A percentile compares a stretch with the other conserved stretches of the same genome.
Conservation (phyloP, 2,113 vertebrate genomes). For the Gnathonemus longibarbis region DNA sequence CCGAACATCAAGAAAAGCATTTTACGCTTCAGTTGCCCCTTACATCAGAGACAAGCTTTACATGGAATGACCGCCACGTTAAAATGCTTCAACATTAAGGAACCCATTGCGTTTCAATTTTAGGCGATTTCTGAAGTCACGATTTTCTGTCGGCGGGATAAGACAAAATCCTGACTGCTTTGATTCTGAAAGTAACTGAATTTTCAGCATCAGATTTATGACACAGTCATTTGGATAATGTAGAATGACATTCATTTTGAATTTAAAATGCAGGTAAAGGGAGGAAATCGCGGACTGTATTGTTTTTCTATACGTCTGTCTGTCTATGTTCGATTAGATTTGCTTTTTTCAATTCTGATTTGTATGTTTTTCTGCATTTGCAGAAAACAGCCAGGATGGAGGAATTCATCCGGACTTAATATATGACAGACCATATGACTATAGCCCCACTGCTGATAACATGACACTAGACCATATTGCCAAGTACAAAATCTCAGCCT, state of each 20-base stretch:
- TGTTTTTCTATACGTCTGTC: conserved; percentile 64
- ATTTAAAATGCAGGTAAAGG: conserved; percentile 17
- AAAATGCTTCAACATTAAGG: not conserved
- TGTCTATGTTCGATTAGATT: conserved; percentile 63
- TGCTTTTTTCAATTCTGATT: conserved; percentile 65
- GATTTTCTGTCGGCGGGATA: conserved; percentile 25
- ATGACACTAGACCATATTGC: conserved; percentile 74
- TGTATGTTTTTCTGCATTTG: conserved; percentile 71
- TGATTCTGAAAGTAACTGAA: not conserved
- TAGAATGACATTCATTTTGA: conserved; percentile 2
- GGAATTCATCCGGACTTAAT: conserved; percentile 71
- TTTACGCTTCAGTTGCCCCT: conserved; percentile 51
- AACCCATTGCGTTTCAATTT: not conserved
- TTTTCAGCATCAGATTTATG: not conserved
- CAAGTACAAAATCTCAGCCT: conserved; percentile 76
- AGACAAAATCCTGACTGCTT: not conserved
- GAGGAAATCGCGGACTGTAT: conserved; percentile 34
- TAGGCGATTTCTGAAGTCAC: conserved; percentile 18
- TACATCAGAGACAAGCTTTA: conserved; percentile 21
- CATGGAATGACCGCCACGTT: not conserved
- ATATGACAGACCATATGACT: conserved; percentile 75
- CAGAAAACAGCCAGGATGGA: conserved; percentile 81
- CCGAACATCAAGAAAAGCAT: conserved; percentile 57
- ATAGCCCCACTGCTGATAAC: conserved; percentile 68
- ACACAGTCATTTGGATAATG: not conserved